A percentile compares a stretch with the other conserved stretches of the same genome.
phyloP scores from a whole-genome alignment of 2,113 vertebrate genomes.

The Pica pica region DNA sequence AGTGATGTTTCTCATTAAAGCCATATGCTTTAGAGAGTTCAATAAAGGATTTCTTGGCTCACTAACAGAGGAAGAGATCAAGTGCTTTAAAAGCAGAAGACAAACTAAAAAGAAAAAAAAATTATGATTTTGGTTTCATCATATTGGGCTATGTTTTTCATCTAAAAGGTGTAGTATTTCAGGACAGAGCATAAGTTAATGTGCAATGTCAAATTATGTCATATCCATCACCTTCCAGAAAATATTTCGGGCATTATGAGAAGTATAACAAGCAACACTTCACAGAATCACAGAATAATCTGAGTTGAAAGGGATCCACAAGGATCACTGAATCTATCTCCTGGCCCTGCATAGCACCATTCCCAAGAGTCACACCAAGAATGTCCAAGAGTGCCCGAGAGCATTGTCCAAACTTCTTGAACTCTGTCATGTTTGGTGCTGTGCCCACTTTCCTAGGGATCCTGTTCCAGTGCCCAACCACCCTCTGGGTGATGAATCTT shows the following conservation, averaged over 20 bases:
- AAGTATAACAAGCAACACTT: not conserved
- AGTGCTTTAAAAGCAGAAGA: not conserved
- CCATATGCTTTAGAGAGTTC: not conserved
- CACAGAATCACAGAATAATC: not conserved
- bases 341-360: not conserved
- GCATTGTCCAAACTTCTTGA: not conserved
- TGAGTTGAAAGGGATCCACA: not conserved
- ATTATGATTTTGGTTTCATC: not conserved
- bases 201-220: not conserved
- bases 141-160: not conserved
- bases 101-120: not conserved
- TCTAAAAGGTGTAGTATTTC: not conserved
- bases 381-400: too few relatives aligned
- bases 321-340: not conserved
- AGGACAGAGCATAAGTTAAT: not conserved
- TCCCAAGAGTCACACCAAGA: not conserved
- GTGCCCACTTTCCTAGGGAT: not conserved
- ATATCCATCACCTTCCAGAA: not conserved
- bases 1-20: not conserved
- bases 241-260: not conserved
- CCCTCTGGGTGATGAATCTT: accelerated
- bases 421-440: not conserved
- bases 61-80: not conserved
- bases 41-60: not conserved
- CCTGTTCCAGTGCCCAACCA: not conserved